A percentile compares a stretch with the other conserved stretches of the same genome.
Evolutionary conservation across 2,113 vertebrate genomes (phyloP).

Genomic region (Salvator merianae): DNA sequence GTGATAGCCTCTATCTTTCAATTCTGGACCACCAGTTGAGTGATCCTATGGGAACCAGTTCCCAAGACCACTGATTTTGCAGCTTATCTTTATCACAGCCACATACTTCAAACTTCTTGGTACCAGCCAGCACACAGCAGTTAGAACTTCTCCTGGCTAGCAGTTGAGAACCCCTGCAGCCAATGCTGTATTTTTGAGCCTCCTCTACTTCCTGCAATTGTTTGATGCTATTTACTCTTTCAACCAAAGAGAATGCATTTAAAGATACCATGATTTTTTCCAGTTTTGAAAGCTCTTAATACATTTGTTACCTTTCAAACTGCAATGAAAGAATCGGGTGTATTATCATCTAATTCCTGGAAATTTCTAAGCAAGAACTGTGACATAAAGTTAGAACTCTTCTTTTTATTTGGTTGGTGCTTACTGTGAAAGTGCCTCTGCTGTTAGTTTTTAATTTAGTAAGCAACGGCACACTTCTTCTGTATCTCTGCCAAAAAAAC

Average conservation of each 20-base stretch:
- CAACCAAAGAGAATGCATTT: neutral
- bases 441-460: too few species aligned
- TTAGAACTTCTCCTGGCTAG: neutral
- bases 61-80: neutral
- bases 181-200: neutral
- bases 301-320: too few species aligned
- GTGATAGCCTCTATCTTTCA: neutral
- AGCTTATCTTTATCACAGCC: neutral
- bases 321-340: too few species aligned
- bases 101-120: neutral
- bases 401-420: neutral
- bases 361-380: neutral
- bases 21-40: neutral
- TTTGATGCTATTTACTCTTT: neutral
- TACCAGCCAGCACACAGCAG: slow-evolving; percentile 1
- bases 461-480: too few species aligned
- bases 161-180: neutral
- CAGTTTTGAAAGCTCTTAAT: too few species aligned
- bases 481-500: too few species aligned
- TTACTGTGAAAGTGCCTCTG: neutral
- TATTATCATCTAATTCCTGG: neutral
- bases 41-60: neutral
- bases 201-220: neutral
- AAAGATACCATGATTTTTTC: too few species aligned
- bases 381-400: neutral